These are phyloP conservation scores for Drosophila mojavensis DNA, from an alignment of 1,140 invertebrate species.

Conservation along the genomic window DNA sequence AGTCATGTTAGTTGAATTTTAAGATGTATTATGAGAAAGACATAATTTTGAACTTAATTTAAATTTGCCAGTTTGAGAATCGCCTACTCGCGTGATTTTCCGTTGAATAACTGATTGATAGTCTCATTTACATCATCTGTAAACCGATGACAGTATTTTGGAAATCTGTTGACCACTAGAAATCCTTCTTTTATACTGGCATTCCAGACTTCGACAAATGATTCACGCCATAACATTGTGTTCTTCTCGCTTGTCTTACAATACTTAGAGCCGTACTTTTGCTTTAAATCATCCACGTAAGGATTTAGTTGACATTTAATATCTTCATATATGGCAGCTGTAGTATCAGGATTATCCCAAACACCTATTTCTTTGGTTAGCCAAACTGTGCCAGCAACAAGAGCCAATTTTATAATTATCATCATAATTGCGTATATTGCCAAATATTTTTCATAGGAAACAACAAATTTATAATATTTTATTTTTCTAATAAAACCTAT, in stretches of 20 bases:
- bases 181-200: conserved; percentile 34
- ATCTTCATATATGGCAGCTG: conserved; percentile 30
- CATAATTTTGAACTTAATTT: not conserved
- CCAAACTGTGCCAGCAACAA: conserved; percentile 46
- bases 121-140: conserved; percentile 25
- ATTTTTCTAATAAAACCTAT: not conserved
- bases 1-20: not conserved
- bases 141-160: conserved; percentile 31
- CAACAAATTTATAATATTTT: conserved; percentile 3
- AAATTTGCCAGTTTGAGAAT: not conserved
- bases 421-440: conserved; percentile 28
- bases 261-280: conserved; percentile 24
- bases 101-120: conserved; percentile 5
- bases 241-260: conserved; percentile 3
- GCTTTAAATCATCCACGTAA: conserved; percentile 33
- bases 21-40: not conserved
- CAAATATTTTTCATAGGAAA: not conserved
- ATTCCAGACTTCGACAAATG: conserved; percentile 43
- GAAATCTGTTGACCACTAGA: not conserved
- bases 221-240: conserved; percentile 36
- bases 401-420: conserved; percentile 32
- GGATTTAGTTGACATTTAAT: conserved; percentile 39
- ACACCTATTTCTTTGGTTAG: conserved; percentile 35
- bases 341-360: conserved; percentile 31
- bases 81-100: conserved; percentile 14